phyloP scores from a whole-genome alignment of 2,797 vertebrate genomes.

The Trichosurus vulpecula region DNA sequence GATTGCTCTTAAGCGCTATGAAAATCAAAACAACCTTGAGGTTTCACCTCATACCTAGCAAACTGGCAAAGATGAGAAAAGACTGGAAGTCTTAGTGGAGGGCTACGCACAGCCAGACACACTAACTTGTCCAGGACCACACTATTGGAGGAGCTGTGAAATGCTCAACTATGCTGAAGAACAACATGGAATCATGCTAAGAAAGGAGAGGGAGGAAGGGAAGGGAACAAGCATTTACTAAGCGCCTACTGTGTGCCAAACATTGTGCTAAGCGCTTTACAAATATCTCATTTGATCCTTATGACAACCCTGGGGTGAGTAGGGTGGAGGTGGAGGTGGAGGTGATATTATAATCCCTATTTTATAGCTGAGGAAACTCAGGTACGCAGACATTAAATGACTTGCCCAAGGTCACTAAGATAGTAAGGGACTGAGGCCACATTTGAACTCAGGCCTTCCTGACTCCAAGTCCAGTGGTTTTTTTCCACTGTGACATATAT shows the following conservation, averaged over 20 bases:
- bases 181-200: not conserved
- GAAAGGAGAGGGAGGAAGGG: not conserved
- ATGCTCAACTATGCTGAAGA: not conserved
- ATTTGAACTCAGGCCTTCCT: not conserved
- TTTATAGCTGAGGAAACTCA: not conserved
- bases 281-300: not conserved
- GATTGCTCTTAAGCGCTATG: no score
- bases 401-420: not conserved
- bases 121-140: not conserved
- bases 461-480: not conserved
- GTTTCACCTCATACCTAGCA: not conserved
- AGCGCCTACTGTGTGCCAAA: not conserved
- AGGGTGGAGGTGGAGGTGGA: no score
- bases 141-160: not conserved
- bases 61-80: not conserved
- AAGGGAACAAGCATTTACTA: no score
- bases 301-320: no score
- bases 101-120: not conserved
- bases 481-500: not conserved
- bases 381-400: not conserved
- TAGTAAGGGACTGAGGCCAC: not conserved
- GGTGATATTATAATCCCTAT: no score
- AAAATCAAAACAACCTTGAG: no score
- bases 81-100: not conserved
- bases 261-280: not conserved